These are phyloP conservation scores for Cryptotermes secundus DNA, from an alignment of 1,140 invertebrate species.

Conservation along the genomic window DNA sequence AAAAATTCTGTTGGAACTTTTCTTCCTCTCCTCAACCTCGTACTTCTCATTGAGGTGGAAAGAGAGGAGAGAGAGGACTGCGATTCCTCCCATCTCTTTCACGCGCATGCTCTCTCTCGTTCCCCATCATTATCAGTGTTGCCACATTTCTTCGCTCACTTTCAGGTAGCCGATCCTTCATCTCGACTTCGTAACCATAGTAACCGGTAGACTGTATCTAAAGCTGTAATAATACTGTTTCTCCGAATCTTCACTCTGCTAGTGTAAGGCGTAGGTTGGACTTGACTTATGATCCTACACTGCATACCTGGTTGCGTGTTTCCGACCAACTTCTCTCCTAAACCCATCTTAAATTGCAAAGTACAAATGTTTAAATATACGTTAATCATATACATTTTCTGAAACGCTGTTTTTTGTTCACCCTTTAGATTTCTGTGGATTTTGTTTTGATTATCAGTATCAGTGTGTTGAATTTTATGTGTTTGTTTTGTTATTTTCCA, in stretches of 20 bases:
- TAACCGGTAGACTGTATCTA: not conserved
- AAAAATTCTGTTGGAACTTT: not conserved
- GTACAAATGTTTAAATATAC: not conserved
- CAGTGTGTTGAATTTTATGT: too few species aligned
- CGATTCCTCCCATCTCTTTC: not conserved
- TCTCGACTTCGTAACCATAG: not conserved
- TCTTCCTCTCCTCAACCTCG: not conserved
- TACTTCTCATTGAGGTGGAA: not conserved
- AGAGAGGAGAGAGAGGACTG: not conserved
- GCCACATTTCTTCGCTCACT: not conserved
- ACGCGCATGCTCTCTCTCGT: slow-evolving; percentile 1
- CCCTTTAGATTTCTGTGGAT: not conserved
- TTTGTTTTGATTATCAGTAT: too few species aligned
- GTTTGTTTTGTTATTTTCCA: too few species aligned
- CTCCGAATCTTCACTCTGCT: not conserved
- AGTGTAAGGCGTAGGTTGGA: not conserved
- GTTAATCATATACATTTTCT: not conserved
- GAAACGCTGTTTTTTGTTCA: not conserved
- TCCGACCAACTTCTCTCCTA: not conserved
- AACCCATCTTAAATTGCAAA: too few species aligned
- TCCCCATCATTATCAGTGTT: not conserved
- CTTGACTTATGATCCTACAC: not conserved
- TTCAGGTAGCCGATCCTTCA: not conserved
- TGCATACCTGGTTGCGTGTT: not conserved
- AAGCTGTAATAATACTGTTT: not conserved